Evolutionary conservation across 2,797 vertebrate genomes (phyloP), one percentile per base, ranked within the genome.

Genomic region (Tangara arthus): DNA sequence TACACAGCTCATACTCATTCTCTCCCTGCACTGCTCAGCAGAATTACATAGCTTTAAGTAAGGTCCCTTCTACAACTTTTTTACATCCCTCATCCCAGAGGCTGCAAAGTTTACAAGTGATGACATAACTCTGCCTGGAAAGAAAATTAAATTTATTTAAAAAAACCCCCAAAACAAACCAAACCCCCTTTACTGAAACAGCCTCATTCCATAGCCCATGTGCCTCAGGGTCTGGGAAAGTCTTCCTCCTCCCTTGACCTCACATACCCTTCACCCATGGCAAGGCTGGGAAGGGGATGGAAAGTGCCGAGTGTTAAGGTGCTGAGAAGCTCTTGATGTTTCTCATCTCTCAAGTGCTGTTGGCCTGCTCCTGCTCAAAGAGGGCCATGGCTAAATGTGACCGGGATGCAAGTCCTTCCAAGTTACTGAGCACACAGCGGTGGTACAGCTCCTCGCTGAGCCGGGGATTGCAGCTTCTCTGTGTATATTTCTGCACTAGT

Each of bases 331-430:
- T 89, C 60, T 6, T 15, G 28, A n/a, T 60, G 61, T 30, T 80
- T 71, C 64, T 44, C 19, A 52, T 72, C 61, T 68, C 95, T 98
- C 98, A 99, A 66, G 99, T 99, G 97, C 99, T 99, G 95, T 99
- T 99, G 93, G 99, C 99, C 97, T 99, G 99, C 68, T 99, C 99
- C 87, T 99, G 99, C 89, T 99, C 99, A 18, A 99, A 99, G 66
- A 99, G 98, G 10, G 99, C 99, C 98, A 99, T 98, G 35, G 99
- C 99, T 23, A 99, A 98, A 86, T 99, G 99, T 0, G 99, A 98
- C 16, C 99, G 98, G 6, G 99, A 99, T 2, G 98, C 99, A 8
- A 99, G 98, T 14, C 99, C 98, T 96, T 99, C 98, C 97, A 99
- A 97, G 97, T 98, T 99, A 96, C 99, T 99, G 68, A 99, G 98